Conservation (phyloP, 2,113 vertebrate species). For the Murina feae region DNA sequence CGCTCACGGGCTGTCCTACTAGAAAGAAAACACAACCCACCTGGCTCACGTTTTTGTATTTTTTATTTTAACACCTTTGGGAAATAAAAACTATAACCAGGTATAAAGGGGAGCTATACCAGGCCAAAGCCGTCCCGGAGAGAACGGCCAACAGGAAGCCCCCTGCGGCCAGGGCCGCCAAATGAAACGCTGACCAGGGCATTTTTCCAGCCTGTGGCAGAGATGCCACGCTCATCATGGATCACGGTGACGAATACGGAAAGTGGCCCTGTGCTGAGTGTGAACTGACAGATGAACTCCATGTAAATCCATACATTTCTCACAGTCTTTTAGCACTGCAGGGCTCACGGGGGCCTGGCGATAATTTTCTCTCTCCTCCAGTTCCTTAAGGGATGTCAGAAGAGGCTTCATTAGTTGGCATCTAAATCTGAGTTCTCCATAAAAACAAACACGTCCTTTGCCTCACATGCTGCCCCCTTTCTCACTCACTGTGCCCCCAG, state of each 20-base stretch:
- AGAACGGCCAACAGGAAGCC: neutral
- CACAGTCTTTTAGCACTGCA: neutral
- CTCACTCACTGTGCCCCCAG: neutral
- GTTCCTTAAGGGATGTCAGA: neutral
- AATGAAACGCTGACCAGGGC: neutral
- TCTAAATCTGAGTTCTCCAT: neutral
- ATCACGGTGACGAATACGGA: neutral
- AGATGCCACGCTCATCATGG: neutral
- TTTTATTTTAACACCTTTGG: neutral
- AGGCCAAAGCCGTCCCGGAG: neutral
- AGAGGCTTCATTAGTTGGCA: neutral
- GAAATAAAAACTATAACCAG: conserved; percentile 15
- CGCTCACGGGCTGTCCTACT: neutral
- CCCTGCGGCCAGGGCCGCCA: neutral
- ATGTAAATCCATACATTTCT: neutral
- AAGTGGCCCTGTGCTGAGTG: neutral
- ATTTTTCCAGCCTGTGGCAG: neutral
- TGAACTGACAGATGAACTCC: neutral
- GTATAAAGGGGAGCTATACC: neutral
- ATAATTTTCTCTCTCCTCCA: neutral
- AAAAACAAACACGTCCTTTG: neutral
- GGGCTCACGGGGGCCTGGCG: neutral
- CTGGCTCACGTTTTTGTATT: neutral
- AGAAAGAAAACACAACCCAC: neutral
- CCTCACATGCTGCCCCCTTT: neutral